These are phyloP conservation scores for Trilocha varians DNA, from an alignment of 2,888 invertebrate species.

Conservation along the genomic window DNA sequence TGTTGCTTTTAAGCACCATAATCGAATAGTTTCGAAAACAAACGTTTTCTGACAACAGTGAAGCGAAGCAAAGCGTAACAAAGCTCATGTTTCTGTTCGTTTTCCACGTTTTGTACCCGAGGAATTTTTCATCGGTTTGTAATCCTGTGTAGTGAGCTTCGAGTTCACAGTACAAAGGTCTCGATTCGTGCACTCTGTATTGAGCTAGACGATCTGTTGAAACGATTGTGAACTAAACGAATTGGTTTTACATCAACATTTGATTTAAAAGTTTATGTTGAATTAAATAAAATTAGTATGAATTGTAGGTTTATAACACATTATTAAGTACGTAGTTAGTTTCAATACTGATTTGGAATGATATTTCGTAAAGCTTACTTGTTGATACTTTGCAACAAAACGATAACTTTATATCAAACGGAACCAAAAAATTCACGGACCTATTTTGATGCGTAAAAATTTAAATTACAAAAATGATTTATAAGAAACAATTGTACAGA, in stretches of 20 bases:
- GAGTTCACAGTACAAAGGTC: slow-evolving; percentile 26
- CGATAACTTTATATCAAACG: too few species aligned
- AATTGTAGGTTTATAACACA: too few species aligned
- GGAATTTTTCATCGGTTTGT: slow-evolving; percentile 54
- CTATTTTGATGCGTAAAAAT: too few species aligned
- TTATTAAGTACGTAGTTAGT: too few species aligned
- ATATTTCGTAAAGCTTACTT: too few species aligned
- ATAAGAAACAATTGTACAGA: too few species aligned
- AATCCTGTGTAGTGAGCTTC: slow-evolving; percentile 37
- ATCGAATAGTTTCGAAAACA: not conserved
- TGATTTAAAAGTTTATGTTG: not conserved
- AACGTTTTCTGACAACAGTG: not conserved
- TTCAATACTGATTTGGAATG: too few species aligned
- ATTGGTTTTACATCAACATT: not conserved
- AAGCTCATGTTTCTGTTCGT: slow-evolving; percentile 47
- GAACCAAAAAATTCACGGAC: too few species aligned
- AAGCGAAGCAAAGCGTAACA: slow-evolving; percentile 29
- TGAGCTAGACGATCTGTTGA: not conserved
- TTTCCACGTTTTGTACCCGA: slow-evolving; percentile 36
- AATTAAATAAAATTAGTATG: not conserved
- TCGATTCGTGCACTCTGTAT: not conserved
- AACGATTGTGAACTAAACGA: not conserved
- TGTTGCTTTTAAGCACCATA: too few species aligned
- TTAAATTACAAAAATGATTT: too few species aligned
- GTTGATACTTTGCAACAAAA: too few species aligned